Conservation (phyloP, 2,888 invertebrate species). For the Rhagium mordax region DNA sequence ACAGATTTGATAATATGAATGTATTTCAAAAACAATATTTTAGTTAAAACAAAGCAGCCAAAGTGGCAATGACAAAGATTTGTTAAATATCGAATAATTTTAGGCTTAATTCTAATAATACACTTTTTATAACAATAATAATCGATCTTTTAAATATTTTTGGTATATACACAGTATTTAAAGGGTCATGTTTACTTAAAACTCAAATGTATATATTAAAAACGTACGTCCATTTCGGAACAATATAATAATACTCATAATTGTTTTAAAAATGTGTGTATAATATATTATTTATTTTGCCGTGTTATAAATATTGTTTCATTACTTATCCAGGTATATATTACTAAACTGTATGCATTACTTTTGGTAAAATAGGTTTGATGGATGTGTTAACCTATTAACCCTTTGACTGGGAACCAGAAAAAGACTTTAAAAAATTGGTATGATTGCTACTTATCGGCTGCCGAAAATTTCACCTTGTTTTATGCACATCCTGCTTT, state of each 20-base stretch:
- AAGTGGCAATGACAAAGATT: neutral
- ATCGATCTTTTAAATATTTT: neutral
- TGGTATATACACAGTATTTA: neutral
- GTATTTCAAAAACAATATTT: neutral
- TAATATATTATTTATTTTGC: neutral
- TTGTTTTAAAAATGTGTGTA: neutral
- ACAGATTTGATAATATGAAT: too few species aligned
- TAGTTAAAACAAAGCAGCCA: neutral
- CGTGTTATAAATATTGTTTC: neutral
- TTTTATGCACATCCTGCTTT: too few species aligned
- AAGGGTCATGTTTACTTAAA: neutral
- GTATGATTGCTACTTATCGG: too few species aligned
- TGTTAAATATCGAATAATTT: neutral
- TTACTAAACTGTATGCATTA: neutral
- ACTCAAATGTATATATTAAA: neutral
- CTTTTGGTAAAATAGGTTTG: neutral
- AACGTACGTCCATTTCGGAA: neutral
- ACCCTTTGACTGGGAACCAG: too few species aligned
- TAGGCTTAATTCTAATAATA: neutral
- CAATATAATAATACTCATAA: neutral
- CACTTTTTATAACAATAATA: neutral
- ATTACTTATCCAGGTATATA: neutral
- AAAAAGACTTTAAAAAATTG: too few species aligned
- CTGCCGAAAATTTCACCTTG: too few species aligned
- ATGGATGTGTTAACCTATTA: neutral